Percentiles rank a stretch among this genome's conserved stretches.
Evolutionary conservation across 2,888 invertebrate genomes (phyloP).

Genomic region (Tenthredo notha): DNA sequence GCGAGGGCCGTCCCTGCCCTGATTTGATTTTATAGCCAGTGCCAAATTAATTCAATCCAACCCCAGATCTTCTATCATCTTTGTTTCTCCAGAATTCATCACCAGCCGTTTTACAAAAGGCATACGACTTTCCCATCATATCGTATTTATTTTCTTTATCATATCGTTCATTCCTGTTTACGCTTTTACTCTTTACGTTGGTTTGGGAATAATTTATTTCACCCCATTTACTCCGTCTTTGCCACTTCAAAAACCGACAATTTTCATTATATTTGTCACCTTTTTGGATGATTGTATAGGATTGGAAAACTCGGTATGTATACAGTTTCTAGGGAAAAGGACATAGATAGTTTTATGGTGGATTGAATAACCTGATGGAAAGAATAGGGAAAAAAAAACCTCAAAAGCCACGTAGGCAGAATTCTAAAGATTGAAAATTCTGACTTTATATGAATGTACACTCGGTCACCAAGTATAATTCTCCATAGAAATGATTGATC

Average conservation of each 20-base stretch:
- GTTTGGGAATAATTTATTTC: not conserved
- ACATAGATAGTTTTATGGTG: too few species aligned
- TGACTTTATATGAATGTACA: too few species aligned
- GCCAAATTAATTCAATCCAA: conserved; percentile 49
- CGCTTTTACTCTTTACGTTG: not conserved
- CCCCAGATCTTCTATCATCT: conserved; percentile 46
- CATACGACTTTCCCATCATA: not conserved
- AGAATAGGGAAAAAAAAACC: too few species aligned
- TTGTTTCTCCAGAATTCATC: not conserved
- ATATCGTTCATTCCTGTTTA: not conserved
- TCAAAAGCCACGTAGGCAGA: too few species aligned
- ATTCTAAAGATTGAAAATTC: too few species aligned
- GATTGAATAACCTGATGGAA: too few species aligned
- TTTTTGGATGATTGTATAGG: too few species aligned
- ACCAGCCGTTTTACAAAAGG: not conserved
- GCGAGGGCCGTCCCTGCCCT: conserved; percentile 14
- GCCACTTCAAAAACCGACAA: not conserved
- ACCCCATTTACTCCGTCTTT: not conserved
- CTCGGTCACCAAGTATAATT: too few species aligned
- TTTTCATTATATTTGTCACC: not conserved
- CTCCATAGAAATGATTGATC: too few species aligned
- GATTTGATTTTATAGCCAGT: conserved; percentile 51
- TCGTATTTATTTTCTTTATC: not conserved
- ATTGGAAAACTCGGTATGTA: too few species aligned
- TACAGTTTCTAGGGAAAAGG: too few species aligned